Evolutionary conservation across 2,888 invertebrate genomes (phyloP), one percentile per base, ranked within the genome.

Genomic region (Seira sanloemensis): DNA sequence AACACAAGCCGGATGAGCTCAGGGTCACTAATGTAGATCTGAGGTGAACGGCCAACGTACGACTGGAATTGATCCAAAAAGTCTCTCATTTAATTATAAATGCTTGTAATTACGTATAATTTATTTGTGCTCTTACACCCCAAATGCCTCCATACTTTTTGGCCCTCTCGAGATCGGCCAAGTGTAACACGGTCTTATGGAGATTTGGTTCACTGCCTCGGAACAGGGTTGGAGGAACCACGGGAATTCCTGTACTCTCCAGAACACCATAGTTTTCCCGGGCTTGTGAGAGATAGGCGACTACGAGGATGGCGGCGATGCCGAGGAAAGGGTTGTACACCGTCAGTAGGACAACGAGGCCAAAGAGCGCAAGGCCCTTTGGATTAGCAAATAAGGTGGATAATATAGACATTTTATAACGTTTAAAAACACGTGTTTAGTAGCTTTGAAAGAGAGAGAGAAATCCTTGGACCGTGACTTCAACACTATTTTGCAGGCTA

Each of bases 81-180:
- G n/a, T n/a, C n/a, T n/a, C n/a, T n/a, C 46, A 12, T 9, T 58
- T 58, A 67, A 18, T 16, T 24, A 67, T 16, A 62, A 18, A 5
- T 18, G 62, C 18, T 62, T n/a, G n/a, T n/a, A n/a, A n/a, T 18
- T 23, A 19, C 18, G 67, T 21, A 75, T 27, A 66, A 75, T 66
- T 73, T 77, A 19, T 50, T 27, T 27, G 9, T 26, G 19, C 12
- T 66, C 84, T 21, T 87, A 89, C 89, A 74, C 89, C 89, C 84
- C 87, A 89, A 87, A 89, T 78, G n/a, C 82, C 74, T 77, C 89
- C 89, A 78, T 85, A 87, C 85, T 88, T 86, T 69, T 87, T 86
- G 68, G 78, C 86, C 27, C 88, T 83, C 62, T 86, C 75, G 12
- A 88, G 84, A 46, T 89, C 89, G 58, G 81, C 86, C 27, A 84